Percentiles rank a stretch among this genome's conserved stretches.
These are phyloP conservation scores for Montipora capitata DNA, from an alignment of 92 coral and sea anemone genomes.

Conservation along the genomic window DNA sequence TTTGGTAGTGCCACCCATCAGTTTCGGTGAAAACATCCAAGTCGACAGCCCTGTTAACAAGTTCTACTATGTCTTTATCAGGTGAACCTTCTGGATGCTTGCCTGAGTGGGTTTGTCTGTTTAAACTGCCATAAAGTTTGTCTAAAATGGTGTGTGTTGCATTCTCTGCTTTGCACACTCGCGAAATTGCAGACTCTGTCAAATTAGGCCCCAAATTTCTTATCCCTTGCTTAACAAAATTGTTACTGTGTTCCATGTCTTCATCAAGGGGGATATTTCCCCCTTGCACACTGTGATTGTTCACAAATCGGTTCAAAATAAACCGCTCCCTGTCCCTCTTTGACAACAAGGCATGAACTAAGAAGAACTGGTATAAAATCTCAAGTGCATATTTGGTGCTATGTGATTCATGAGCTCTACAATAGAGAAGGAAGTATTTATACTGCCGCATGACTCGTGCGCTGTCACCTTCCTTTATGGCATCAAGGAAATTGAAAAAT, in stretches of 20 bases:
- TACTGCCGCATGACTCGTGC: constrained; percentile 34
- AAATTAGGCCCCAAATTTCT: constrained; percentile 7
- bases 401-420: constrained; percentile 39
- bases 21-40: constrained; percentile 22
- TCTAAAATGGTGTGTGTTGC: neutral
- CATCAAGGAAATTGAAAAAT: constrained; percentile 30
- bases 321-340: constrained; percentile 44
- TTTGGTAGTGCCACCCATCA: constrained; percentile 10
- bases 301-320: constrained; percentile 51
- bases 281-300: constrained; percentile 39
- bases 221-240: neutral
- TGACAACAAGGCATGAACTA: constrained; percentile 44
- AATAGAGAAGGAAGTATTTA: constrained; percentile 50
- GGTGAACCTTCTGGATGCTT: constrained; percentile 40
- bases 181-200: constrained; percentile 28
- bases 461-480: neutral
- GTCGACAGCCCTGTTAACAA: constrained; percentile 39
- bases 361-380: constrained; percentile 61
- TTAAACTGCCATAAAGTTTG: neutral
- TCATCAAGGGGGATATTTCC: neutral
- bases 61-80: constrained; percentile 36
- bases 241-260: constrained; percentile 2
- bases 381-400: constrained; percentile 69
- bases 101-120: constrained; percentile 22
- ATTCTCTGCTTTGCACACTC: constrained; percentile 43